These are phyloP conservation scores for Paramisgurnus dabryanus DNA, from an alignment of 2,113 vertebrate species.

Conservation along the genomic window DNA sequence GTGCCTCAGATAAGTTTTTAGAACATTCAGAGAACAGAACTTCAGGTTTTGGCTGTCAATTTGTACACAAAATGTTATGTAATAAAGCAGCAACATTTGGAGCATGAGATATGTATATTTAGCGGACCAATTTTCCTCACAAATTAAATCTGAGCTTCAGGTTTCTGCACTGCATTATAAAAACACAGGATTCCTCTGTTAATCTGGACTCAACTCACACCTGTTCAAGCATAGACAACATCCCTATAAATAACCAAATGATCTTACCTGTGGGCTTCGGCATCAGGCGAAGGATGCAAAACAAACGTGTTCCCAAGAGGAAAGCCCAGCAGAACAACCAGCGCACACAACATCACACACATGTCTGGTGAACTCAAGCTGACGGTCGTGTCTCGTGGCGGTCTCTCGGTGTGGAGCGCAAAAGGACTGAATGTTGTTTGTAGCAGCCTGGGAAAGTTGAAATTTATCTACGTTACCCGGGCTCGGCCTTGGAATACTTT, in stretches of 20 bases:
- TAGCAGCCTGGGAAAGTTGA: constrained; percentile 69
- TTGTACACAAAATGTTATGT: too few species aligned
- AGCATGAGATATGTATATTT: too few species aligned
- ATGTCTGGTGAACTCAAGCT: background rate
- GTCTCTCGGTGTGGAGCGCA: background rate
- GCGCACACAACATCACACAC: constrained; percentile 26
- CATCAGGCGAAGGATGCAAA: constrained; percentile 54
- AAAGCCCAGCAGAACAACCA: constrained; percentile 58
- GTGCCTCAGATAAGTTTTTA: too few species aligned
- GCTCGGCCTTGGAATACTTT: constrained; percentile 76
- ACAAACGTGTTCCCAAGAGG: constrained; percentile 59
- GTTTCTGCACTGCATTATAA: background rate
- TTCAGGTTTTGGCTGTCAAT: too few species aligned
- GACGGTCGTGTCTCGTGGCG: background rate
- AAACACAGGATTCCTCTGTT: background rate
- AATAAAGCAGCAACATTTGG: too few species aligned
- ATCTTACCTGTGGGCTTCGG: constrained; percentile 60
- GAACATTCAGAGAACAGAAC: too few species aligned
- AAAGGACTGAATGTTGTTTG: constrained; percentile 59
- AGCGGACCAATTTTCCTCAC: background rate
- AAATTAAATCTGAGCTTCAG: background rate
- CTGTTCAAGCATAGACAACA: too few species aligned
- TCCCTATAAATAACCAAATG: background rate
- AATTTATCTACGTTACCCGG: constrained; percentile 71
- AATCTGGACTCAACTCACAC: too few species aligned